Base-by-base conservation (phyloP, 2,888 invertebrate species). In the Amphipyra berbera region DNA sequence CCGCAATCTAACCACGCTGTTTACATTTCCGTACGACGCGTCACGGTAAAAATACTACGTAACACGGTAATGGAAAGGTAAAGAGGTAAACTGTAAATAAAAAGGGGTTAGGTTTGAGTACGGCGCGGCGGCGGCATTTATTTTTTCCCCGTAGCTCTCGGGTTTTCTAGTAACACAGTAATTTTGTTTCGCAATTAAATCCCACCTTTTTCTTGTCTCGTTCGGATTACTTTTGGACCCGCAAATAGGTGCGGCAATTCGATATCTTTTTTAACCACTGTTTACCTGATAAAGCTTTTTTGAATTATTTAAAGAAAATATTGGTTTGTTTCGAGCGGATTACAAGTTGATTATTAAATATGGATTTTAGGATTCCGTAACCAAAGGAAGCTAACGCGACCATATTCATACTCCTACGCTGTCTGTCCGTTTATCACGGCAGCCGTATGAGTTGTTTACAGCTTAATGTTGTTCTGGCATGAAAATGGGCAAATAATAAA, bases 171-270 rank as follows among this genome's bases (percentile, higher is more conserved):
- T 78, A 79, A 82, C 79, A 77, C 75, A 76, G 84, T 83, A 82
- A 88, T 87, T 86, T 87, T 81, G 85, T 84, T 83, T 83, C 73
- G 82, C 83, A 83, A 81, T 82, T 82, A 82, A 82, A 82, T 76
- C 67, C 81, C 78, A 82, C 84, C 84, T 86, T 86, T 87, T 86
- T 81, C 84, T 83, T 86, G 83, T 86, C 78, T 66, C 68, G 61
- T 50, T 78, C 60, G 66, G 68, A 86, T 85, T 85, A 82, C 83
- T 85, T 84, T 83, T 59, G 63, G 58, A 68, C 73, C n/a, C 61
- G 70, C 74, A 81, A 79, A 81, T 67, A 75, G 64, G 62, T 71
- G 58, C 57, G 13, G 15, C 0, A 62, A 69, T 63, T 58, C 65
- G 56, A 69, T 76, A 60, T 64, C 42, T 70, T 76, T 66, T 41